Evolutionary conservation across 2,113 vertebrate genomes (phyloP).

Genomic region (Saccopteryx bilineata): DNA sequence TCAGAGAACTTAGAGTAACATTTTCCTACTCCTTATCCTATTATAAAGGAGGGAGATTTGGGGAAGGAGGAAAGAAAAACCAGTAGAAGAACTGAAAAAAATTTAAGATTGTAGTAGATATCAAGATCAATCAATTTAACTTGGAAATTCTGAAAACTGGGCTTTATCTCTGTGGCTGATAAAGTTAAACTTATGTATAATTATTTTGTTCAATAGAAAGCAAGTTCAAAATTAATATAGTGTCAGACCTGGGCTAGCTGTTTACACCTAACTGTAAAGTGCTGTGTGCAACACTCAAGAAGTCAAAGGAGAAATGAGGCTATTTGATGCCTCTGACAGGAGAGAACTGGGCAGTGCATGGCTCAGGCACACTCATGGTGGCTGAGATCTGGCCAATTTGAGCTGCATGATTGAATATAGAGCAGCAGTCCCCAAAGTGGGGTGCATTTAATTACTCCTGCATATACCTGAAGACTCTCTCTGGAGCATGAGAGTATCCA

Average conservation of each 20-base stretch:
- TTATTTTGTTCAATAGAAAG: neutral
- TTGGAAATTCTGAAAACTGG: neutral
- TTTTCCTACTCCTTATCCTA: neutral
- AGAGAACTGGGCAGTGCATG: neutral
- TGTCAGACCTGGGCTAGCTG: neutral
- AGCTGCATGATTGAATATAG: neutral
- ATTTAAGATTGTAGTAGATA: neutral
- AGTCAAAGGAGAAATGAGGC: neutral
- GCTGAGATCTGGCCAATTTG: no score
- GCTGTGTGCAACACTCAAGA: neutral
- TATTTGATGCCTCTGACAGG: neutral
- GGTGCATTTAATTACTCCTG: neutral
- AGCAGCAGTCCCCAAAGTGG: neutral
- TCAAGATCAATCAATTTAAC: neutral
- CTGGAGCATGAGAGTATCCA: neutral
- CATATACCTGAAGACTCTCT: neutral
- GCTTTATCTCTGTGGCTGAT: neutral
- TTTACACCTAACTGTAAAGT: neutral
- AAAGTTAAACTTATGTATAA: neutral
- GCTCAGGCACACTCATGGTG: rapidly evolving
- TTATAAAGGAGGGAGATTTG: neutral
- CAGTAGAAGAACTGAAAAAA: neutral
- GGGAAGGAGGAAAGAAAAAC: neutral
- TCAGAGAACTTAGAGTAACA: neutral
- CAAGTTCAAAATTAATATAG: neutral